Percentiles rank a stretch among this genome's conserved stretches.
Evolutionary conservation across 1,140 invertebrate genomes (phyloP).

Genomic region (Plectrocnemia conspersa): DNA sequence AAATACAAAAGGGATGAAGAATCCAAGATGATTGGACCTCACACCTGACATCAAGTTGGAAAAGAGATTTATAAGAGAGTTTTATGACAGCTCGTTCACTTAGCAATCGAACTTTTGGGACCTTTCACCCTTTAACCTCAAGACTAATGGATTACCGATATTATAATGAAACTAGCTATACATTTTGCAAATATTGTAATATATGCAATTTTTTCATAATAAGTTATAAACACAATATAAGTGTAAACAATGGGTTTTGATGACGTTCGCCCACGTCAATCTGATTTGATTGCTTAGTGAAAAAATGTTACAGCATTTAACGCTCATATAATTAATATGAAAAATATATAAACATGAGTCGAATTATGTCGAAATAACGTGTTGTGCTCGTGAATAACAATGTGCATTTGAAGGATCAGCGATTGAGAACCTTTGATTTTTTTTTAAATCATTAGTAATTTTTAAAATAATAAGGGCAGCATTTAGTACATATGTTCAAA

Average conservation of each 20-base stretch:
- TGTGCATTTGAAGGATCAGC: constrained; percentile 1
- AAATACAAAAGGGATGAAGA: no score
- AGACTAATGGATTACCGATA: no score
- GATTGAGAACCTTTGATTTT: neutral
- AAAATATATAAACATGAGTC: constrained; percentile 20
- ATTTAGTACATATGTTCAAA: no score
- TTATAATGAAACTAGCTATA: no score
- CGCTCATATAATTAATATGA: constrained; percentile 23
- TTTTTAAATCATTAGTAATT: neutral
- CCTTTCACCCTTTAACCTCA: constrained; percentile 13
- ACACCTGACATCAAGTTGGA: constrained; percentile 23
- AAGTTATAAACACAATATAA: no score
- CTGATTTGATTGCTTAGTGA: neutral
- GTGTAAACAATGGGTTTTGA: no score
- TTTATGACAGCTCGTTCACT: constrained; percentile 6
- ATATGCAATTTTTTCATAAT: no score
- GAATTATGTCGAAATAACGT: constrained; percentile 25
- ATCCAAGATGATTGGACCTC: constrained; percentile 22
- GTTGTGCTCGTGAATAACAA: constrained; percentile 23
- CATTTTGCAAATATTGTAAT: no score
- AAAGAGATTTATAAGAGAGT: constrained; percentile 15
- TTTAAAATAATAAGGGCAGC: no score
- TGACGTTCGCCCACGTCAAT: constrained; percentile 15
- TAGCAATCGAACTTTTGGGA: constrained; percentile 6
- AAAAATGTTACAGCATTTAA: constrained; percentile 19